These are phyloP conservation scores for Calyptommatus sinebrachiatus DNA, from an alignment of 2,113 vertebrate species.

Conservation along the genomic window DNA sequence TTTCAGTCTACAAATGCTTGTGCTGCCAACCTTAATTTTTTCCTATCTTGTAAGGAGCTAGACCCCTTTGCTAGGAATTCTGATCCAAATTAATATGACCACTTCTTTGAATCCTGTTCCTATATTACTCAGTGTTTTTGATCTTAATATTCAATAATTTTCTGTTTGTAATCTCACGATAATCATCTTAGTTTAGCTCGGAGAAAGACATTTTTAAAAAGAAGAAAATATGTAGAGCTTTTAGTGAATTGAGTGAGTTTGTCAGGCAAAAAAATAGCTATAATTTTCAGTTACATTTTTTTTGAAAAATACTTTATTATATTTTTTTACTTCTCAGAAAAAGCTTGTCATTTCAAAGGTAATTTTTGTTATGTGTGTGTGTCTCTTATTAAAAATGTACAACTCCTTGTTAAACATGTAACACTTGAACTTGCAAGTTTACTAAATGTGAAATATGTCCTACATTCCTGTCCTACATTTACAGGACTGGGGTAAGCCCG, in stretches of 20 bases:
- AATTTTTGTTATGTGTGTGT: neutral
- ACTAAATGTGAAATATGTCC: constrained; percentile 1
- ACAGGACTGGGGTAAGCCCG: constrained; percentile 97
- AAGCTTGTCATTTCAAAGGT: neutral
- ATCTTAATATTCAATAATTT: neutral
- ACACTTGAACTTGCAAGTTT: neutral
- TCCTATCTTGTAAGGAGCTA: no score
- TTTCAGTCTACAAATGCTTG: no score
- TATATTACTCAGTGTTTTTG: neutral
- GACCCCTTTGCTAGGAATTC: no score
- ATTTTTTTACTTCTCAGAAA: neutral
- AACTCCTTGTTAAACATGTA: neutral
- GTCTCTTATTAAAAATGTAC: neutral
- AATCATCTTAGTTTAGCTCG: neutral
- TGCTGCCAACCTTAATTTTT: no score
- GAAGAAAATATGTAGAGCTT: neutral
- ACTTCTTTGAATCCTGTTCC: no score
- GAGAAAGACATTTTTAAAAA: neutral
- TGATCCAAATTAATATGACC: no score
- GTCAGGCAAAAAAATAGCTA: neutral
- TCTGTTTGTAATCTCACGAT: neutral
- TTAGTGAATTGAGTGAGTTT: neutral
- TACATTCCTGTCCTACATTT: constrained; percentile 26
- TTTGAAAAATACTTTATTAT: neutral
- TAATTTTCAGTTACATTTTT: neutral